Conservation (phyloP, 2,113 vertebrate genomes). For the Delphinapterus leucas region DNA sequence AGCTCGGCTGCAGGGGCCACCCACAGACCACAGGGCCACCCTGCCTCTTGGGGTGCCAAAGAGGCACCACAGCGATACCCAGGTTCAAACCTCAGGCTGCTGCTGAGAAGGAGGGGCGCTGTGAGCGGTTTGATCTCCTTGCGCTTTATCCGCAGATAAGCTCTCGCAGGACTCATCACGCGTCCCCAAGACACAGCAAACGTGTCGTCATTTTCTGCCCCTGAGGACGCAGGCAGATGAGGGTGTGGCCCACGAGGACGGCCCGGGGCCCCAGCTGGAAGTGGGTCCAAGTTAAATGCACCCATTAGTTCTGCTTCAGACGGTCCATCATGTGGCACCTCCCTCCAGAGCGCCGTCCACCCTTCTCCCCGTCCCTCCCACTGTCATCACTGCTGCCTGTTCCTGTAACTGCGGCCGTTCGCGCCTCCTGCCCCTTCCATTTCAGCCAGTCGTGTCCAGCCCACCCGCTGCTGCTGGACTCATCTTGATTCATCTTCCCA, state of each 20-base stretch:
- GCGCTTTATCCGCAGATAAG: not conserved
- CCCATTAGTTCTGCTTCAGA: not conserved
- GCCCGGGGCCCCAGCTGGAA: not conserved
- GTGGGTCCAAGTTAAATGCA: rapidly evolving
- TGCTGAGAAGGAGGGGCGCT: rapidly evolving
- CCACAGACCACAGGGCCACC: not conserved
- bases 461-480: not conserved
- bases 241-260: rapidly evolving
- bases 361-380: rapidly evolving
- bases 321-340: rapidly evolving
- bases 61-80: no score
- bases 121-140: not conserved
- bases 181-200: not conserved
- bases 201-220: not conserved
- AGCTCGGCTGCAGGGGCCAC: not conserved
- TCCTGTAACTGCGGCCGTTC: rapidly evolving
- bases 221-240: not conserved
- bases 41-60: rapidly evolving
- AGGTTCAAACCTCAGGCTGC: not conserved
- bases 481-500: not conserved
- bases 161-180: not conserved
- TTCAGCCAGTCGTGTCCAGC: rapidly evolving
- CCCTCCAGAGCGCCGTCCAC: rapidly evolving
- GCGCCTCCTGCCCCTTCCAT: not conserved
- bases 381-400: rapidly evolving